phyloP scores from a whole-genome alignment of 1,140 invertebrate species.

The Coenobita brevimanus region DNA sequence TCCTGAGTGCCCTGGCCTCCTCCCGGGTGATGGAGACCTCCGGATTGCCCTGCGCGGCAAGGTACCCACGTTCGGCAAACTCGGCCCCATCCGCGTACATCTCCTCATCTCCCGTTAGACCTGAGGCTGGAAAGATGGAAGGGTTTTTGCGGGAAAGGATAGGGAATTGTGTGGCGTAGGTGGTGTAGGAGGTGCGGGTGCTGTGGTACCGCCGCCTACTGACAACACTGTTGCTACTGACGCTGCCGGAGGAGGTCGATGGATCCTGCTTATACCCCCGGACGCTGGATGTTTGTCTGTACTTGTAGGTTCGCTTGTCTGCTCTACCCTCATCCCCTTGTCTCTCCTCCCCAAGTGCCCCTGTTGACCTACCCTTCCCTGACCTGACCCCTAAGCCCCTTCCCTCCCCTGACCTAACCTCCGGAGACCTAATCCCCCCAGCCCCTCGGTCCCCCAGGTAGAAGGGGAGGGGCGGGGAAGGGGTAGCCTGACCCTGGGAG shows the following conservation, averaged over 20 bases:
- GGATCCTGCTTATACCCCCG: constrained; percentile 15
- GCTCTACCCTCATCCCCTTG: neutral
- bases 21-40: constrained; percentile 28
- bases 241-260: neutral
- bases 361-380: neutral
- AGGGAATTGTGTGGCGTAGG: neutral
- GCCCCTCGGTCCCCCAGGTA: neutral
- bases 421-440: neutral
- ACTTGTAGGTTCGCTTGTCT: constrained; percentile 5
- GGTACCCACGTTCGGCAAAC: constrained; percentile 36
- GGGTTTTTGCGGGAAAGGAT: constrained; percentile 39
- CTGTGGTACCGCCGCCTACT: too few relatives aligned
- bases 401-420: neutral
- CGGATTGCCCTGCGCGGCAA: neutral
- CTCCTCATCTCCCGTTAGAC: constrained; percentile 60
- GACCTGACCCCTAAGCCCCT: neutral
- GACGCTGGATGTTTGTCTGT: neutral
- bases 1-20: constrained; percentile 42
- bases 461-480: constrained; percentile 30
- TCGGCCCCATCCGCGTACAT: constrained; percentile 64
- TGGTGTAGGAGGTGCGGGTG: neutral
- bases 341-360: neutral
- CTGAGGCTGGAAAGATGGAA: constrained; percentile 63
- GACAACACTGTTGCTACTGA: constrained; percentile 17
- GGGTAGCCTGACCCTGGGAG: neutral